phyloP scores from a whole-genome alignment of 2,888 invertebrate genomes.

The Ophion obscuratus region DNA sequence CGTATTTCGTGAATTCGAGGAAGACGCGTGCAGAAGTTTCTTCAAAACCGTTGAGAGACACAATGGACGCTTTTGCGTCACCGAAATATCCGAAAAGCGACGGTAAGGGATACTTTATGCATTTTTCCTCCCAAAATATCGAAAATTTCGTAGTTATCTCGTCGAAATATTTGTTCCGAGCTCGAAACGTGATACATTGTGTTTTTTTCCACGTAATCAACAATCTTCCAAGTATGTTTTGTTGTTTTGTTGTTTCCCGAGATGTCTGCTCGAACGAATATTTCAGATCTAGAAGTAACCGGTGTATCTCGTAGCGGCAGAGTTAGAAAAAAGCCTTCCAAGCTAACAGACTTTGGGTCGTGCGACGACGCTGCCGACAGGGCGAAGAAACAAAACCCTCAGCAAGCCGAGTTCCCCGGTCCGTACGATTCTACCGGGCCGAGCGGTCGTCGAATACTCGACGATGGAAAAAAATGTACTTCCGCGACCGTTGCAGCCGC shows the following conservation, averaged over 20 bases:
- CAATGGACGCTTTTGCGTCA: slow-evolving; percentile 81
- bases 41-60: slow-evolving; percentile 73
- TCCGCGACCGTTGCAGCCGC: slow-evolving; percentile 71
- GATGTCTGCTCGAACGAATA: slow-evolving; percentile 33
- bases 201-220: too few relatives aligned
- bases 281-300: slow-evolving; percentile 91
- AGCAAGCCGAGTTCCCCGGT: slow-evolving; percentile 78
- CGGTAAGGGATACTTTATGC: slow-evolving; percentile 76
- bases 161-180: neutral
- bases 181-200: neutral
- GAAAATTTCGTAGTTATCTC: neutral
- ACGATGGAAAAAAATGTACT: slow-evolving; percentile 75
- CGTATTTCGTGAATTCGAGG: slow-evolving; percentile 78
- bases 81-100: slow-evolving; percentile 81
- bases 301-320: slow-evolving; percentile 95
- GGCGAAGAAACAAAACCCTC: slow-evolving; percentile 84
- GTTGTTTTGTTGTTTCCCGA: neutral
- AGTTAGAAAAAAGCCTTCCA: slow-evolving; percentile 97
- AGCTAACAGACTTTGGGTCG: slow-evolving; percentile 96
- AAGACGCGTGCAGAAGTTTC: slow-evolving; percentile 75
- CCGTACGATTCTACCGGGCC: slow-evolving; percentile 73
- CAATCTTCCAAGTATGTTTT: neutral
- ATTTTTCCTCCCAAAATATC: neutral
- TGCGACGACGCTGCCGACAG: slow-evolving; percentile 92
- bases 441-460: slow-evolving; percentile 11